Evolutionary conservation across 1,140 invertebrate genomes (phyloP).

Genomic region (Drosophila mauritiana): DNA sequence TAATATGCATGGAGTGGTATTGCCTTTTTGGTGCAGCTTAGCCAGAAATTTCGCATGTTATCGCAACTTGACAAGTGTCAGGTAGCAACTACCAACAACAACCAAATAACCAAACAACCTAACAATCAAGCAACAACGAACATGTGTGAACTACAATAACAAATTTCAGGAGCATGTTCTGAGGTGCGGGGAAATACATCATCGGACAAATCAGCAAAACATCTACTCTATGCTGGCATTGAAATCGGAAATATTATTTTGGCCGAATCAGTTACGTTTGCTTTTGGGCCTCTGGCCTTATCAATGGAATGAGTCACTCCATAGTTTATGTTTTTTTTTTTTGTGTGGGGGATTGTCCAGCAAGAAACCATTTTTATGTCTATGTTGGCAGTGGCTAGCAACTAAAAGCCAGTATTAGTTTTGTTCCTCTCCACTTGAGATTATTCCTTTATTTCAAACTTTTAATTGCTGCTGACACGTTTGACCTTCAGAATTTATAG

Average conservation of each 20-base stretch:
- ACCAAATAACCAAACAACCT: conserved; percentile 3
- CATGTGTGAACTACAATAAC: conserved; percentile 49
- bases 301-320: conserved; percentile 34
- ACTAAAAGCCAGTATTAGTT: neutral
- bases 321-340: neutral
- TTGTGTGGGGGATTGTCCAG: conserved; percentile 1
- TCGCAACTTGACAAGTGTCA: conserved; percentile 76
- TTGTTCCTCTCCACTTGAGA: too few relatives aligned
- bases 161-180: conserved; percentile 67
- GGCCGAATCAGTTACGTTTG: conserved; percentile 17
- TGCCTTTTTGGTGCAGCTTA: conserved; percentile 56
- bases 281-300: conserved; percentile 40
- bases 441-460: too few relatives aligned
- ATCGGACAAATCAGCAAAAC: conserved; percentile 33
- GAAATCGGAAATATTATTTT: conserved; percentile 49
- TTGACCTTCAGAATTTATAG: too few relatives aligned
- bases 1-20: conserved; percentile 79
- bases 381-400: neutral
- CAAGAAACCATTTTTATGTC: neutral
- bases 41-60: conserved; percentile 78
- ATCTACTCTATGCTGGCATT: conserved; percentile 34
- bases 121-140: conserved; percentile 14
- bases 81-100: conserved; percentile 36
- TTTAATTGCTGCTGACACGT: too few relatives aligned
- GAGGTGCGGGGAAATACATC: conserved; percentile 20